Evolutionary conservation across 2,888 invertebrate genomes (phyloP).

Genomic region (Tiliacea aurago): DNA sequence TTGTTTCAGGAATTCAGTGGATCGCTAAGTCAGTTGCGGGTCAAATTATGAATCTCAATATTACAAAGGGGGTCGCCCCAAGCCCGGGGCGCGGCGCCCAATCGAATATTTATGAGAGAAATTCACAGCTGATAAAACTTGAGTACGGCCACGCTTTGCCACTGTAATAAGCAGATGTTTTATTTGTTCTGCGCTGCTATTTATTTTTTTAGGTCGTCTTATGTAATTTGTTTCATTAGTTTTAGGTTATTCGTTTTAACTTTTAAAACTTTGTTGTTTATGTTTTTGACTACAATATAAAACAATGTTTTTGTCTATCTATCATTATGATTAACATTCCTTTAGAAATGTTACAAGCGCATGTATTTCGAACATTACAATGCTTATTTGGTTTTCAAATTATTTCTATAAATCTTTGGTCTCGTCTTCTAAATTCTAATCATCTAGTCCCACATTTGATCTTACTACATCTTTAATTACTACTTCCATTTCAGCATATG

Average conservation of each 20-base stretch:
- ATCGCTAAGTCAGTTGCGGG: slow-evolving; percentile 78
- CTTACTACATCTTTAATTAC: background rate
- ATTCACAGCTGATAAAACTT: slow-evolving; percentile 87
- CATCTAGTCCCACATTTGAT: background rate
- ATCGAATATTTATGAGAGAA: slow-evolving; percentile 89
- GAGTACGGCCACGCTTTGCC: slow-evolving; percentile 67
- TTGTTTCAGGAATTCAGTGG: slow-evolving; percentile 75
- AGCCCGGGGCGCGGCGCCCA: slow-evolving; percentile 72
- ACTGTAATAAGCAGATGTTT: slow-evolving; percentile 77
- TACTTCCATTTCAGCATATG: background rate
- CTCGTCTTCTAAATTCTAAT: background rate
- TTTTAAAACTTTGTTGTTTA: background rate
- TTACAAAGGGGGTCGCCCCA: slow-evolving; percentile 76
- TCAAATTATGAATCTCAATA: slow-evolving; percentile 87
- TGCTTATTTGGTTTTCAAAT: background rate
- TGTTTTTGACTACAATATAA: background rate
- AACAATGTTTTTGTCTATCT: too few relatives aligned
- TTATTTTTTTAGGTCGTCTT: slow-evolving; percentile 52
- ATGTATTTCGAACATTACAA: background rate
- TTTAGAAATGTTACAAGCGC: background rate
- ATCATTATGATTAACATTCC: background rate
- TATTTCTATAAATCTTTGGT: background rate
- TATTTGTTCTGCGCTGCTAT: slow-evolving; percentile 61
- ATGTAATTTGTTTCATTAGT: slow-evolving; percentile 42
- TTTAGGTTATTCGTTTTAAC: slow-evolving; percentile 24